Conservation (phyloP, 2,113 vertebrate genomes). For the Danionella cerebrum region DNA sequence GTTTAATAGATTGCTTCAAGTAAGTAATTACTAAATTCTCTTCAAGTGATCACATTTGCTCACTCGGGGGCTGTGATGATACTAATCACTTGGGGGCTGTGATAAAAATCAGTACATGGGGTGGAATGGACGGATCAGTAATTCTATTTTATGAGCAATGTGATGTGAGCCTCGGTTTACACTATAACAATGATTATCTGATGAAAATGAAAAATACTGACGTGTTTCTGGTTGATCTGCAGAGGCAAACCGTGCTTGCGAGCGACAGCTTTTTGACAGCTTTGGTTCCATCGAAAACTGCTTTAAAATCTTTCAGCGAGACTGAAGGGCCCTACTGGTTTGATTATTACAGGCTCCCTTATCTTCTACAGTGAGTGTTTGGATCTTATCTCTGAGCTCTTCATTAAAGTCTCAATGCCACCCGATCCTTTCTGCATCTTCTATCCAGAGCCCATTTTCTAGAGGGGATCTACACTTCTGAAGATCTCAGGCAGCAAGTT, state of each 20-base stretch:
- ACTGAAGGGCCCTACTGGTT: conserved; percentile 67
- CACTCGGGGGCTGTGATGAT: too few species aligned
- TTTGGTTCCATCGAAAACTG: conserved; percentile 67
- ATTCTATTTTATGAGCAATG: too few species aligned
- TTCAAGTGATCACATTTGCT: too few species aligned
- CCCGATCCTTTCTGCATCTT: neutral
- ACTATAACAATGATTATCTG: too few species aligned
- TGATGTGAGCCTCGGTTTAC: too few species aligned
- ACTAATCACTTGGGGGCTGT: too few species aligned
- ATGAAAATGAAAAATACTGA: too few species aligned
- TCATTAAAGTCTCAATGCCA: neutral
- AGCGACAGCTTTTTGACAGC: conserved; percentile 70
- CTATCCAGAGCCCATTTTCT: conserved; percentile 77
- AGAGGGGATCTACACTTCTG: conserved; percentile 64
- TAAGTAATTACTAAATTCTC: conserved; percentile 41
- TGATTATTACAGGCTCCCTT: conserved; percentile 57
- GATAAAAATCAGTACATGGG: too few species aligned
- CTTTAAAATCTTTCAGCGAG: conserved; percentile 57
- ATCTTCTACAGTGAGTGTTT: conserved; percentile 68
- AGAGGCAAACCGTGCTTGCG: conserved; percentile 29
- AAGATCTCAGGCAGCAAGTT: conserved; percentile 62
- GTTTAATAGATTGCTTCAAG: conserved; percentile 71
- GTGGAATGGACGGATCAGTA: too few species aligned
- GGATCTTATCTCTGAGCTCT: neutral
- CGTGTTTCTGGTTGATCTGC: conserved; percentile 25